Percentiles rank a stretch among this genome's conserved stretches.
Evolutionary conservation across 2,888 invertebrate genomes (phyloP).

Genomic region (Belgica antarctica): DNA sequence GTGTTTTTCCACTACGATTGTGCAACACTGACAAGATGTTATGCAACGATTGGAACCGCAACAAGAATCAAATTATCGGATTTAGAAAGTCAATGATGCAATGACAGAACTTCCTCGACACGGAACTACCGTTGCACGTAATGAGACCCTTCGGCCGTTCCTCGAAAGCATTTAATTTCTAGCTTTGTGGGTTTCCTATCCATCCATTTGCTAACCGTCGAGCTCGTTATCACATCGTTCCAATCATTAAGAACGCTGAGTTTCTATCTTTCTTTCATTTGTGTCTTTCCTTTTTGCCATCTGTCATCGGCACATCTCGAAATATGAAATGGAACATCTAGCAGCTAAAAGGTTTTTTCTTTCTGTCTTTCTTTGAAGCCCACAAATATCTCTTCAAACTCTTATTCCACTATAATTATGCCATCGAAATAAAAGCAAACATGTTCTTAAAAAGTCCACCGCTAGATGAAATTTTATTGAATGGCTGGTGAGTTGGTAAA

Average conservation of each 20-base stretch:
- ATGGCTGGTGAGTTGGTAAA: not conserved
- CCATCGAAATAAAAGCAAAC: slow-evolving; percentile 29
- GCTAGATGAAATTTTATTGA: not conserved
- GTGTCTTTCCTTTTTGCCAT: slow-evolving; percentile 25
- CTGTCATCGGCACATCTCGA: slow-evolving; percentile 31
- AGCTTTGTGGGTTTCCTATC: not conserved
- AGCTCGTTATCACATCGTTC: slow-evolving; percentile 32
- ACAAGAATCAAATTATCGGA: slow-evolving; percentile 23
- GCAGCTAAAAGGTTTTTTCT: slow-evolving; percentile 13
- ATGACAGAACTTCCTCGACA: not conserved
- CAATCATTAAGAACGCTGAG: not conserved
- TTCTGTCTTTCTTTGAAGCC: not conserved
- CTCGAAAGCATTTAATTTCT: not conserved
- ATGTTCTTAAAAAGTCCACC: slow-evolving; percentile 10
- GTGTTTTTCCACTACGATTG: no score
- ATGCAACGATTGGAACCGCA: slow-evolving; percentile 15
- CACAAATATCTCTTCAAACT: not conserved
- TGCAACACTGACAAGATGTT: not conserved
- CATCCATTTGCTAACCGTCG: slow-evolving; percentile 27
- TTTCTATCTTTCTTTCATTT: not conserved
- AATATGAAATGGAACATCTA: not conserved
- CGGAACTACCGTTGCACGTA: not conserved
- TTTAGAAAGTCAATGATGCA: slow-evolving; percentile 12
- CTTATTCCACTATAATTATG: slow-evolving; percentile 27
- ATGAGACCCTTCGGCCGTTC: not conserved